Evolutionary conservation across 2,797 vertebrate species (phyloP), one percentile per base, ranked within the genome.

Genomic region (Parauchenoglanis punctatus): DNA sequence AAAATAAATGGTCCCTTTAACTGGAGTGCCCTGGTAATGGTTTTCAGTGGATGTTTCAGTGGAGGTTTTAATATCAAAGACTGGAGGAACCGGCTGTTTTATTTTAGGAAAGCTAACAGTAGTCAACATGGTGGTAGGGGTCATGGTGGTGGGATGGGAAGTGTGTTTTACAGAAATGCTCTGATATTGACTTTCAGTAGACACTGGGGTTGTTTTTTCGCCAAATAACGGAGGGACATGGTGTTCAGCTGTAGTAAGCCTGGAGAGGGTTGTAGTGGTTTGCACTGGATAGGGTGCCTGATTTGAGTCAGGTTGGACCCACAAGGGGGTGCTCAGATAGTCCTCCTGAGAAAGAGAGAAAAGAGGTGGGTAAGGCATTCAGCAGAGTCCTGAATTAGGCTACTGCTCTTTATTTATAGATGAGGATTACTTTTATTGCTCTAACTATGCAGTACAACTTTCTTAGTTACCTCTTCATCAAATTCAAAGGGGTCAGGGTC

Each of bases 401-500:
- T 44, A 12, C 40, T 52, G 18, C 8, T 76, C 10, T 54, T 78
- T 75, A 52, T 35, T 40, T 86, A 61, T 59, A 61, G 1, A 61
- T 5, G 4, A 17, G 2, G 46, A 73, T 23, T 81, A 17, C 40
- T 59, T 8, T 59, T 17, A 28, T 49, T 73, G 31, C 12, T 23
- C 28, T 63, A 63, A 72, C 70, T 31, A 84, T 46, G 63, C 40
- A 58, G 25, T 83, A 31, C 2, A 6, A 31, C 5, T 63, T 81
- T 76, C 46, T 76, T 82, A 81, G 13, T 88, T 92, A 96, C 95
- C 87, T 95, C 93, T 4, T 91, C 87, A 12, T 97, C 95, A 95
- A 95, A 96, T 87, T 97, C 94, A 93, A 96, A 95, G 88, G 93
- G 95, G 90, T 95, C 95, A 90, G 95, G 94, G 90, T 95, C 95